phyloP scores from a whole-genome alignment of 2,113 vertebrate genomes.

The Saguinus imperator region DNA sequence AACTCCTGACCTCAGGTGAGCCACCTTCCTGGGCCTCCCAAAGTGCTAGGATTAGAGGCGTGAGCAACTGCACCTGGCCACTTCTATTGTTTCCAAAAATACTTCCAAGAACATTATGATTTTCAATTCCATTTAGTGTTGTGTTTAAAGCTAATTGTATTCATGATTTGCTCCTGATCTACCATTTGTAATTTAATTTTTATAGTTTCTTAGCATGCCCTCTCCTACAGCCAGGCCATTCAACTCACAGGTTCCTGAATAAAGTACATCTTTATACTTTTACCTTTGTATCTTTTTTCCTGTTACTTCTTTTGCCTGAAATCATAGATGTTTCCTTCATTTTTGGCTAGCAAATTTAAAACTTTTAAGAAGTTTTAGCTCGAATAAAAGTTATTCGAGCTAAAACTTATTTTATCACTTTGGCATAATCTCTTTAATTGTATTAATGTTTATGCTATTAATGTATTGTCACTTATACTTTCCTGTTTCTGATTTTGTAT shows the following conservation, averaged over 20 bases:
- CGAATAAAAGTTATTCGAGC: neutral
- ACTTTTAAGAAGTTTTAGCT: neutral
- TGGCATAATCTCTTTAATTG: neutral
- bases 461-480: neutral
- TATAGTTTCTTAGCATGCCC: neutral
- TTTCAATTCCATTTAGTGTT: neutral
- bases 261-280: neutral
- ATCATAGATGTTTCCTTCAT: neutral
- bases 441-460: neutral
- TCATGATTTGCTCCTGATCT: neutral
- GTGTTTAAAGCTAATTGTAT: neutral
- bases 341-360: neutral
- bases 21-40: too few relatives aligned
- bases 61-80: rapidly evolving
- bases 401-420: neutral
- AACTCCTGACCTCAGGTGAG: too few relatives aligned
- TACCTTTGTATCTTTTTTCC: neutral
- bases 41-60: rapidly evolving
- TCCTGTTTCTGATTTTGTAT: neutral
- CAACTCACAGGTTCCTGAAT: neutral
- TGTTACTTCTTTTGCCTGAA: neutral
- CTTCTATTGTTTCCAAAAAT: neutral
- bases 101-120: neutral
- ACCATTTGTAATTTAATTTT: neutral
- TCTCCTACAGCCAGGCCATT: neutral